Percentiles rank a stretch among this genome's conserved stretches.
Conservation (phyloP, 92 coral and sea anemone species). For the Ricordea florida region DNA sequence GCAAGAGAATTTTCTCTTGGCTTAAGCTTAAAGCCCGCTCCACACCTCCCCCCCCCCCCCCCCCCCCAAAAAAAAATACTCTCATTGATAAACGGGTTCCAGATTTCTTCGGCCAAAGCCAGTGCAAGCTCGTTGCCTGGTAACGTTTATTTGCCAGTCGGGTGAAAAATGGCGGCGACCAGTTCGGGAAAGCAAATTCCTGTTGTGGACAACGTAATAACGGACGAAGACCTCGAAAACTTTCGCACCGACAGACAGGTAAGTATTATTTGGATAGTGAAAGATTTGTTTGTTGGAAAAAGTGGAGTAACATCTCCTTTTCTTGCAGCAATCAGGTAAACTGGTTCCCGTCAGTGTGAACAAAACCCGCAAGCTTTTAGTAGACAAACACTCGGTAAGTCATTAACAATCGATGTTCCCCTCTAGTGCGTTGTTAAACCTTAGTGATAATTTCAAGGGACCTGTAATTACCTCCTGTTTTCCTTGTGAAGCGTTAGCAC, state of each 20-base stretch:
- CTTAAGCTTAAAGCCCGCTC: too few species aligned
- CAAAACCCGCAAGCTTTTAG: slow-evolving; percentile 83
- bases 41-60: too few species aligned
- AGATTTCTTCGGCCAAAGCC: too few species aligned
- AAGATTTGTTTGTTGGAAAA: neutral
- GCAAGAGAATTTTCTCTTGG: too few species aligned
- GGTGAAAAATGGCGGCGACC: slow-evolving; percentile 97
- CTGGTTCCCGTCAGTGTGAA: slow-evolving; percentile 66
- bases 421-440: too few species aligned
- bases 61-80: too few species aligned
- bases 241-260: slow-evolving; percentile 54
- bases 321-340: slow-evolving; percentile 47
- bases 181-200: slow-evolving; percentile 78
- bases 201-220: slow-evolving; percentile 85
- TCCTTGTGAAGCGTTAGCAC: too few species aligned
- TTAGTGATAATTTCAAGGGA: too few species aligned
- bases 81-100: neutral
- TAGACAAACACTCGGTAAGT: slow-evolving; percentile 95
- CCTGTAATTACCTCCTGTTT: too few species aligned
- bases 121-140: slow-evolving; percentile 6
- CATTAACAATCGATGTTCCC: neutral
- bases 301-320: neutral
- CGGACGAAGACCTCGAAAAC: slow-evolving; percentile 73
- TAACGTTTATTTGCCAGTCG: too few species aligned
- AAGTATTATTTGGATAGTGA: neutral